Conservation (phyloP, 2,888 invertebrate genomes). For the Molanna angustata region DNA sequence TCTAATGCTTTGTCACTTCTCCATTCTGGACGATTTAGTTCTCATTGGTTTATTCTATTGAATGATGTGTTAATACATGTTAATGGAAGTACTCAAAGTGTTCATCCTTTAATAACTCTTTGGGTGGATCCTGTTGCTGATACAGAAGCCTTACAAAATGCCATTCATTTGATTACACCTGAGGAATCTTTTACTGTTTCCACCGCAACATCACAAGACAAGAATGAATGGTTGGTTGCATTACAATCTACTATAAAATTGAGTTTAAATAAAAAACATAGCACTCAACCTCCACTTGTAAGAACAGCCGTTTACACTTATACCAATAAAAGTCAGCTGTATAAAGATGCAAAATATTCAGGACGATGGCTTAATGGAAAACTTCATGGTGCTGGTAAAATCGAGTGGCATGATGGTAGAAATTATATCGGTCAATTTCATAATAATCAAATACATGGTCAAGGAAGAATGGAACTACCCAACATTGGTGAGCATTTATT, state of each 20-base stretch:
- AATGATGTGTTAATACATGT: constrained; percentile 79
- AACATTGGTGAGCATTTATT: constrained; percentile 46
- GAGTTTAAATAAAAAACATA: constrained; percentile 60
- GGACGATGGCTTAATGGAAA: constrained; percentile 83
- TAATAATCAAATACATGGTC: constrained; percentile 69
- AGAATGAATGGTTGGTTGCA: constrained; percentile 76
- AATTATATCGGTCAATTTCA: constrained; percentile 79
- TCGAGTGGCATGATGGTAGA: constrained; percentile 80
- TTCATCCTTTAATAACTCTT: constrained; percentile 68
- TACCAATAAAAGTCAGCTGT: constrained; percentile 63
- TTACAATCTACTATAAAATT: constrained; percentile 71
- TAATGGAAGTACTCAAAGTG: constrained; percentile 61
- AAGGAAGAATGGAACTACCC: constrained; percentile 67
- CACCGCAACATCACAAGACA: constrained; percentile 65
- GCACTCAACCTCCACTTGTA: constrained; percentile 65
- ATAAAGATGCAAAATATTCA: constrained; percentile 74
- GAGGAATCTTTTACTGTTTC: constrained; percentile 72
- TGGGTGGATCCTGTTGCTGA: constrained; percentile 79
- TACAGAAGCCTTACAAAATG: constrained; percentile 60
- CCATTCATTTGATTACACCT: constrained; percentile 70
- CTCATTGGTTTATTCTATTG: constrained; percentile 78
- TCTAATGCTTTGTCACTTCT: constrained; percentile 65
- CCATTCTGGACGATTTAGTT: constrained; percentile 70
- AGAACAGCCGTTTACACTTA: constrained; percentile 73
- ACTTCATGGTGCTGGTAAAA: constrained; percentile 77